Conservation (phyloP, 2,113 vertebrate genomes). For the Xenopus tropicalis region DNA sequence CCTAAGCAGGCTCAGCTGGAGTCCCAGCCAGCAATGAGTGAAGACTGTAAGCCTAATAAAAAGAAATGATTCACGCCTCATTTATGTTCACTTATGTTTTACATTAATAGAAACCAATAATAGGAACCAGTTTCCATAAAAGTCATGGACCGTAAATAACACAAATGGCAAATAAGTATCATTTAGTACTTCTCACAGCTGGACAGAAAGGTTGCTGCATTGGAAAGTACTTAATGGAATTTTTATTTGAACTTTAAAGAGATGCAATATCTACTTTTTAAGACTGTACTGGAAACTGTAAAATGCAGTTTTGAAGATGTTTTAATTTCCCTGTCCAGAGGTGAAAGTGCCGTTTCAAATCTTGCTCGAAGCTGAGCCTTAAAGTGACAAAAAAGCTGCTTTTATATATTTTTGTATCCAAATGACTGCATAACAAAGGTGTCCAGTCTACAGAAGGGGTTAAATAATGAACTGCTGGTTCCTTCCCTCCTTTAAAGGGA, state of each 20-base stretch:
- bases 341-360: not conserved
- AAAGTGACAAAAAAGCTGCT: not conserved
- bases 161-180: slow-evolving; percentile 90
- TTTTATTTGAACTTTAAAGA: slow-evolving; percentile 76
- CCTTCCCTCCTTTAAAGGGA: too few species aligned
- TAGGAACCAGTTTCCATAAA: slow-evolving; percentile 91
- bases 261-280: slow-evolving; percentile 49
- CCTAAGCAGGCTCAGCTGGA: slow-evolving; percentile 80
- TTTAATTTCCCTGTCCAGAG: not conserved
- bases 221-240: slow-evolving; percentile 74
- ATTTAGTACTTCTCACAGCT: slow-evolving; percentile 81
- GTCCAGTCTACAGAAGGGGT: too few species aligned
- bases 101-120: slow-evolving; percentile 97
- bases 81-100: slow-evolving; percentile 96
- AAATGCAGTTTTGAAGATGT: not conserved
- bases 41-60: slow-evolving; percentile 83
- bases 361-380: not conserved
- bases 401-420: slow-evolving; percentile 28
- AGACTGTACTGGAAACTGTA: slow-evolving; percentile 28
- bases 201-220: slow-evolving; percentile 75
- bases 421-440: too few species aligned
- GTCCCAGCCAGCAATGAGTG: slow-evolving; percentile 61
- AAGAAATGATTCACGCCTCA: slow-evolving; percentile 88
- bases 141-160: slow-evolving; percentile 91
- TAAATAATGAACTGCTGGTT: too few species aligned